Conservation (phyloP, 2,888 invertebrate genomes). For the Epsilonema sp. region DNA sequence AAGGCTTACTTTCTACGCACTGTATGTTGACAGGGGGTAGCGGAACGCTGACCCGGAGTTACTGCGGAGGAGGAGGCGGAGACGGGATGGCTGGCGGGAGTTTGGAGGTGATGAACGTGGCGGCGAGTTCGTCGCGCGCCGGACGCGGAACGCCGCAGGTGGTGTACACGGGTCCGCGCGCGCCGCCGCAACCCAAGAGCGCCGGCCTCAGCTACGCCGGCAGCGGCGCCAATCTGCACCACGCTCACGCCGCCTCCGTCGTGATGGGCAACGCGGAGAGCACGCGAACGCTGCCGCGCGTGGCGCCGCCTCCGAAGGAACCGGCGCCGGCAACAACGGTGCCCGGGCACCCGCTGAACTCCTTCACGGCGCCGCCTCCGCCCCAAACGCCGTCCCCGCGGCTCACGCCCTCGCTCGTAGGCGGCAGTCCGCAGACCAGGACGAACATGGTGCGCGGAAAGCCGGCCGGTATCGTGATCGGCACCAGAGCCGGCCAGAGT, state of each 20-base stretch:
- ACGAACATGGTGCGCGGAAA: neutral
- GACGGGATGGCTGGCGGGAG: constrained; percentile 23
- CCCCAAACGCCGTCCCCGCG: neutral
- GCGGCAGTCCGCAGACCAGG: neutral
- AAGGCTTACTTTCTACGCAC: no score
- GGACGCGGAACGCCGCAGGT: constrained; percentile 24
- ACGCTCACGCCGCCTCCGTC: neutral
- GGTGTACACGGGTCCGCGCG: constrained; percentile 22
- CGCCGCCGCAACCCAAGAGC: constrained; percentile 16
- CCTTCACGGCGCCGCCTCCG: constrained; percentile 10
- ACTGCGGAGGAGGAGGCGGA: no score
- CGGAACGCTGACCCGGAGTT: constrained; percentile 21
- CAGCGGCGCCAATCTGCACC: no score
- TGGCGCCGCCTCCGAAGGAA: no score
- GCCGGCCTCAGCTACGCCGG: no score
- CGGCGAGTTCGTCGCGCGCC: constrained; percentile 3
- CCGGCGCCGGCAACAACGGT: no score
- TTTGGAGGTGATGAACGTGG: constrained; percentile 13
- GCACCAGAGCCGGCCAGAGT: neutral
- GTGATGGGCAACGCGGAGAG: constrained; percentile 11
- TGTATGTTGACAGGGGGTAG: no score
- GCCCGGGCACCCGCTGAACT: constrained; percentile 13
- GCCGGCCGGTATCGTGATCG: constrained; percentile 8
- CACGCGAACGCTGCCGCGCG: constrained; percentile 17
- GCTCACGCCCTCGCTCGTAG: constrained; percentile 4